Conservation (phyloP, 2,888 invertebrate genomes). For the Zygaena filipendulae region DNA sequence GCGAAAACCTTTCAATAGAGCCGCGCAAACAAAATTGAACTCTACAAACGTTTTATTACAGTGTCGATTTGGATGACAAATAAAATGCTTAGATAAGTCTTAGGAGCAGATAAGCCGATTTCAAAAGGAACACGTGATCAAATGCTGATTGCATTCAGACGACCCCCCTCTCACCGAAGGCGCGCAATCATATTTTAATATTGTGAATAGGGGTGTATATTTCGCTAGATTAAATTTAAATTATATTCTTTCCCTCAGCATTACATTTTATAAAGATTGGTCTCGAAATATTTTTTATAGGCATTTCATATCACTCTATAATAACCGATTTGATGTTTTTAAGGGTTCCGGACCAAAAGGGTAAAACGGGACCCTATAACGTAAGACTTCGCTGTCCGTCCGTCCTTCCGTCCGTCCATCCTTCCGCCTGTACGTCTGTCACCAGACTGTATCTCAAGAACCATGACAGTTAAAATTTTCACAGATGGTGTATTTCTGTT, state of each 20-base stretch:
- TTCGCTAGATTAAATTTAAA: constrained; percentile 51
- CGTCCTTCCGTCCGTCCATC: too few relatives aligned
- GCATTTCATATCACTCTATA: too few relatives aligned
- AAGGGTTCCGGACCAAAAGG: too few relatives aligned
- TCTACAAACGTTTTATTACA: too few relatives aligned
- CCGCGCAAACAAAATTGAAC: constrained; percentile 20
- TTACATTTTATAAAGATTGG: constrained; percentile 16
- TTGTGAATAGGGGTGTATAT: constrained; percentile 44
- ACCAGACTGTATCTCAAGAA: too few relatives aligned
- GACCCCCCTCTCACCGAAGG: constrained; percentile 22
- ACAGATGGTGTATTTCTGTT: too few relatives aligned
- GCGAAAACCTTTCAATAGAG: constrained; percentile 10
- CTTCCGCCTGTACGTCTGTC: too few relatives aligned
- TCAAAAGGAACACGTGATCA: constrained; percentile 62
- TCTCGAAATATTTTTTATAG: constrained; percentile 9
- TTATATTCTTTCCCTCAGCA: constrained; percentile 21
- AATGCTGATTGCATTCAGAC: constrained; percentile 52
- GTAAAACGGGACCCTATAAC: too few relatives aligned
- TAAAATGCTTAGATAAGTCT: constrained; percentile 30
- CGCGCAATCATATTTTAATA: constrained; percentile 61
- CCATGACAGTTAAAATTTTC: too few relatives aligned
- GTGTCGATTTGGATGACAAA: constrained; percentile 24
- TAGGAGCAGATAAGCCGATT: constrained; percentile 51
- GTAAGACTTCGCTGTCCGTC: too few relatives aligned
- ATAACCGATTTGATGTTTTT: too few relatives aligned